phyloP scores from a whole-genome alignment of 2,888 invertebrate species.

The Perithous albicinctus region DNA sequence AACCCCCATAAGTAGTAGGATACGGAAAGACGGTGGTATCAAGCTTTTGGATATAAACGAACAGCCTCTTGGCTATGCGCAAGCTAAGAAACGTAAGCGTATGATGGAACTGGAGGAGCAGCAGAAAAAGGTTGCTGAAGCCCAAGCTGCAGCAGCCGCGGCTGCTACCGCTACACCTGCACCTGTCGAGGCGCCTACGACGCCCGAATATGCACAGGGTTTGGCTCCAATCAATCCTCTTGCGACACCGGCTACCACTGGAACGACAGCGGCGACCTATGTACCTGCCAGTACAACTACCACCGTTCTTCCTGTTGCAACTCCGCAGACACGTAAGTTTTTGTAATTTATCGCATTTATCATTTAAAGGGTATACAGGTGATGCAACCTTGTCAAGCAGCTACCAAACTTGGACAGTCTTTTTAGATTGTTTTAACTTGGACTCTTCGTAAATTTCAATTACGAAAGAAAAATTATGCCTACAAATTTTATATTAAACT shows the following conservation, averaged over 20 bases:
- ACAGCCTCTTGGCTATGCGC: constrained; percentile 93
- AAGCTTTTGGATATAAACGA: constrained; percentile 97
- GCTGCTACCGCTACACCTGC: constrained; percentile 79
- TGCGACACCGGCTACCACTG: constrained; percentile 79
- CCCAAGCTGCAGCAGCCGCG: constrained; percentile 83
- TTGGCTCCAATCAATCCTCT: constrained; percentile 88
- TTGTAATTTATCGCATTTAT: constrained; percentile 9
- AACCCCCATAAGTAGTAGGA: constrained; percentile 87
- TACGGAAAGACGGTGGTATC: constrained; percentile 95
- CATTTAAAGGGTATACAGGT: too few relatives aligned
- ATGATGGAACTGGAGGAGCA: constrained; percentile 90
- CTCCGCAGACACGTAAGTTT: constrained; percentile 77
- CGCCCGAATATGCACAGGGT: constrained; percentile 94
- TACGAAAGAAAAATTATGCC: too few relatives aligned
- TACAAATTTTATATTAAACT: too few relatives aligned
- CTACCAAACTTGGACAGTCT: too few relatives aligned
- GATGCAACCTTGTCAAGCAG: too few relatives aligned
- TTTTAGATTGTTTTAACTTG: too few relatives aligned
- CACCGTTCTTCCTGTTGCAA: constrained; percentile 75
- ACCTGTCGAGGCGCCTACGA: constrained; percentile 84
- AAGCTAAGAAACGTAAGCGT: constrained; percentile 94
- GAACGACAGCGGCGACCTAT: constrained; percentile 72
- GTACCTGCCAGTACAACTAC: constrained; percentile 78
- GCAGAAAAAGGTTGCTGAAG: constrained; percentile 87
- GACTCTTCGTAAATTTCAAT: too few relatives aligned